phyloP scores from a whole-genome alignment of 23 tunicate genomes.

The Trididemnum nubilum region DNA sequence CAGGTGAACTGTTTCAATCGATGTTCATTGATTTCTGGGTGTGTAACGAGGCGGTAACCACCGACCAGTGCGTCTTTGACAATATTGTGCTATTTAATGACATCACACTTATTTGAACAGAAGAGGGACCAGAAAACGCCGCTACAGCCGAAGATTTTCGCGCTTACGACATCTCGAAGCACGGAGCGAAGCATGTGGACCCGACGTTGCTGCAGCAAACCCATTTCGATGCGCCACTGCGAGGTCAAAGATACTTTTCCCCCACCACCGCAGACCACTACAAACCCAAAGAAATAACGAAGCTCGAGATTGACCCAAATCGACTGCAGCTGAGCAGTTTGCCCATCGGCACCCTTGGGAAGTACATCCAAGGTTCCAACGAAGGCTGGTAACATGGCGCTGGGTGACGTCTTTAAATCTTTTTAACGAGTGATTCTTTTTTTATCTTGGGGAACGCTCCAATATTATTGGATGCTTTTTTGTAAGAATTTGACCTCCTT shows the following conservation, averaged over 20 bases:
- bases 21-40: too few relatives aligned
- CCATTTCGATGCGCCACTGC: constrained; percentile 69
- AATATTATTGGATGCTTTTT: too few relatives aligned
- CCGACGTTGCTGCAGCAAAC: constrained; percentile 37
- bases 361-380: constrained; percentile 69
- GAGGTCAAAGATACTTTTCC: constrained; percentile 54
- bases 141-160: constrained; percentile 70
- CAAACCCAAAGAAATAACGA: constrained; percentile 51
- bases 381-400: constrained; percentile 62
- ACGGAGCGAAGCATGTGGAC: neutral
- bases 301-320: constrained; percentile 42
- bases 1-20: too few relatives aligned
- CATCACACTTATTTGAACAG: too few relatives aligned
- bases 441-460: too few relatives aligned
- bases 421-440: too few relatives aligned
- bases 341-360: constrained; percentile 82
- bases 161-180: constrained; percentile 28
- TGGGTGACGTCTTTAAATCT: too few relatives aligned
- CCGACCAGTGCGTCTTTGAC: too few relatives aligned
- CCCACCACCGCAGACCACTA: constrained; percentile 64
- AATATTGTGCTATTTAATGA: too few relatives aligned
- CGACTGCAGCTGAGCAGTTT: constrained; percentile 62
- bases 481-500: too few relatives aligned
- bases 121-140: constrained; percentile 12
- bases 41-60: too few relatives aligned